phyloP scores from a whole-genome alignment of 2,888 invertebrate species.

The Agrotis ipsilon region DNA sequence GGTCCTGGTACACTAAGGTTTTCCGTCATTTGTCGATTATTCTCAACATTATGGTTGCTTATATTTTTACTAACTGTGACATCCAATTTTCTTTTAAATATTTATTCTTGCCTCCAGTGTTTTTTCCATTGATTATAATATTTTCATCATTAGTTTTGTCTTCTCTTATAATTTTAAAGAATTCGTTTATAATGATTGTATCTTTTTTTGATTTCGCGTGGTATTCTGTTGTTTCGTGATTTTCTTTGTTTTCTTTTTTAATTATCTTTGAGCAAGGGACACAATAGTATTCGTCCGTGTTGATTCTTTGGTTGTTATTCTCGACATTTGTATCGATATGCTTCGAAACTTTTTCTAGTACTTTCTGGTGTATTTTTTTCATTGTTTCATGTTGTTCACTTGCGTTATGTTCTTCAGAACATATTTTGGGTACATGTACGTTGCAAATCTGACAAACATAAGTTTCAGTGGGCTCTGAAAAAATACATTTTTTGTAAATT shows the following conservation, averaged over 20 bases:
- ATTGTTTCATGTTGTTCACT: slow-evolving; percentile 67
- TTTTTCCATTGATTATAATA: neutral
- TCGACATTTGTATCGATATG: slow-evolving; percentile 48
- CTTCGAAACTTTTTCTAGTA: slow-evolving; percentile 63
- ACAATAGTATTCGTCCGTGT: slow-evolving; percentile 28
- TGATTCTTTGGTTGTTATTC: neutral
- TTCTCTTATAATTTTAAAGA: slow-evolving; percentile 27
- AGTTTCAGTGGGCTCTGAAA: slow-evolving; percentile 52
- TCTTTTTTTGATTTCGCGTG: slow-evolving; percentile 33
- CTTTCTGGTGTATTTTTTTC: slow-evolving; percentile 63
- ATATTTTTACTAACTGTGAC: neutral
- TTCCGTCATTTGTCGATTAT: neutral
- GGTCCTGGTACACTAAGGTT: neutral
- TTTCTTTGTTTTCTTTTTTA: slow-evolving; percentile 13
- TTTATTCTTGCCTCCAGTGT: neutral
- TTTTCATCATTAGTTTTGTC: neutral
- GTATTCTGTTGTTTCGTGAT: slow-evolving; percentile 32
- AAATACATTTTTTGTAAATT: neutral
- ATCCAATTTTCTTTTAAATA: neutral
- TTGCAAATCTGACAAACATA: slow-evolving; percentile 71
- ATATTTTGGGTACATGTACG: slow-evolving; percentile 66
- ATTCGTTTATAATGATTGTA: neutral
- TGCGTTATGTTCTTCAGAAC: slow-evolving; percentile 63
- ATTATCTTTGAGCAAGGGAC: slow-evolving; percentile 42
- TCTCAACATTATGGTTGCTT: rapidly evolving